A percentile compares a stretch with the other conserved stretches of the same genome.
These are phyloP conservation scores for Alcis repandata DNA, from an alignment of 2,888 invertebrate genomes.

Conservation along the genomic window DNA sequence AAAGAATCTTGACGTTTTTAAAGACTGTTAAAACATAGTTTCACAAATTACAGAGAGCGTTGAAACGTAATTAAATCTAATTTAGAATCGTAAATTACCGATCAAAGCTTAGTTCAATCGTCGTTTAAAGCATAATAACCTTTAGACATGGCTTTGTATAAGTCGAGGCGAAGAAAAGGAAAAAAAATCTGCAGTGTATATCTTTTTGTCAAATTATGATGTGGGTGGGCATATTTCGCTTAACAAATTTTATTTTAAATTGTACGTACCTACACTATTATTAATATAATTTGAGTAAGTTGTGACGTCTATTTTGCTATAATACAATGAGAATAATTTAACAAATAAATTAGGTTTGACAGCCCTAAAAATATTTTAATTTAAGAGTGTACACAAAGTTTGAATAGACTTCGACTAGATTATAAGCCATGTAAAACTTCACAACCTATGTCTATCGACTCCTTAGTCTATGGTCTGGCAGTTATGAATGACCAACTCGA, in stretches of 20 bases:
- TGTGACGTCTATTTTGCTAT: too few relatives aligned
- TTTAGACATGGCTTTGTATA: slow-evolving; percentile 53
- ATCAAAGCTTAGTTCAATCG: slow-evolving; percentile 34
- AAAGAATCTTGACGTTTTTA: not conserved
- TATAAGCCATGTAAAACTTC: too few relatives aligned
- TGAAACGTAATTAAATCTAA: slow-evolving; percentile 12
- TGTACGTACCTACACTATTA: too few relatives aligned
- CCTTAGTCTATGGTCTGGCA: slow-evolving; percentile 49
- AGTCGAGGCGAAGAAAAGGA: slow-evolving; percentile 61
- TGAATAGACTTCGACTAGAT: too few relatives aligned
- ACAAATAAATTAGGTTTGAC: not conserved
- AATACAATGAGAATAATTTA: not conserved
- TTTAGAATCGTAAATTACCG: slow-evolving; percentile 15
- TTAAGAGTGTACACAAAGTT: too few relatives aligned
- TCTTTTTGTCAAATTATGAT: too few relatives aligned
- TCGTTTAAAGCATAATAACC: slow-evolving; percentile 36
- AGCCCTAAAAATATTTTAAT: too few relatives aligned
- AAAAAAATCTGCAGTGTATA: too few relatives aligned
- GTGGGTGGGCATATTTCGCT: slow-evolving; percentile 60
- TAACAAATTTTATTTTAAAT: too few relatives aligned
- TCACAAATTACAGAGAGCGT: not conserved
- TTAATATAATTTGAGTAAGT: too few relatives aligned
- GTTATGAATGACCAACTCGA: slow-evolving; percentile 78
- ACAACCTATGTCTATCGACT: slow-evolving; percentile 39
- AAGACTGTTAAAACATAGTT: not conserved